Conservation (phyloP, 1,140 invertebrate species). For the Pogonomyrmex californicus region DNA sequence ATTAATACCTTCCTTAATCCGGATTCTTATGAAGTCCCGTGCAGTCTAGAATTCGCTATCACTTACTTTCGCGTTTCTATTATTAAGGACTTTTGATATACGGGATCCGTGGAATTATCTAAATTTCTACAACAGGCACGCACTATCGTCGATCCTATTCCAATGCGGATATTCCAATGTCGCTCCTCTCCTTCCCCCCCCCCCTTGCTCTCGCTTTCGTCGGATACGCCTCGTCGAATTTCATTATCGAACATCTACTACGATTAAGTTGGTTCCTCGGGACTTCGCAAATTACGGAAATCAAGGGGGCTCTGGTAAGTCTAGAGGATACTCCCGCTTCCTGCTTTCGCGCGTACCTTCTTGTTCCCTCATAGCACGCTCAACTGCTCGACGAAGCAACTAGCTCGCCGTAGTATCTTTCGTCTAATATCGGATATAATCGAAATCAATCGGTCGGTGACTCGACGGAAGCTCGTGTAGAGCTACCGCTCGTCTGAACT, state of each 20-base stretch:
- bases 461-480: constrained; percentile 2
- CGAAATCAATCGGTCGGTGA: constrained; percentile 55
- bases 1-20: constrained; percentile 56
- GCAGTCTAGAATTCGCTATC: constrained; percentile 16
- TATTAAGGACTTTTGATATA: constrained; percentile 42
- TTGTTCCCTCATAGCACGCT: constrained; percentile 41
- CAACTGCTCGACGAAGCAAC: constrained; percentile 22
- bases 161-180: constrained; percentile 39
- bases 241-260: constrained; percentile 62
- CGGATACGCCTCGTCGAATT: constrained; percentile 55
- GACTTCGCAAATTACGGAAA: constrained; percentile 66
- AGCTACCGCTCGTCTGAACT: neutral
- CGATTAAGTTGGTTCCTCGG: constrained; percentile 52
- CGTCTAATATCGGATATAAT: constrained; percentile 56
- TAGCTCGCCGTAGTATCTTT: neutral
- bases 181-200: neutral
- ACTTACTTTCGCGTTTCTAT: constrained; percentile 34
- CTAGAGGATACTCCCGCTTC: constrained; percentile 52
- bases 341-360: constrained; percentile 41
- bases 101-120: constrained; percentile 43
- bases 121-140: constrained; percentile 49
- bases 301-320: constrained; percentile 50
- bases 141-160: neutral
- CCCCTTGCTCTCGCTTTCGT: neutral
- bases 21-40: constrained; percentile 52